Base-by-base conservation (phyloP, 2,797 vertebrate genomes). In the Rallus crepitans region DNA sequence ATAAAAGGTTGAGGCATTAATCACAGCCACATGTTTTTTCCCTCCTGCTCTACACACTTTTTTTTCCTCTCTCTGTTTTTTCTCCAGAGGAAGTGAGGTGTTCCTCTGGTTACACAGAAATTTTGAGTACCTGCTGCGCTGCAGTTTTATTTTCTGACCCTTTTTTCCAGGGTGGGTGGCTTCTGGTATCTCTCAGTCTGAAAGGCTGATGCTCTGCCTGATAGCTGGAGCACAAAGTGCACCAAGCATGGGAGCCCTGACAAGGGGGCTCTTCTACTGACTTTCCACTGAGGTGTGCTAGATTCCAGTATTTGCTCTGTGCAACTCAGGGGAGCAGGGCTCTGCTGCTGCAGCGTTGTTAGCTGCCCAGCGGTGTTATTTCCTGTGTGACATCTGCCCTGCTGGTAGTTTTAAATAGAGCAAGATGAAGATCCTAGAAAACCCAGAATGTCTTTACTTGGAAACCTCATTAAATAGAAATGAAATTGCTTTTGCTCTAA, bases 201-300 rank as follows among this genome's bases (percentile, higher is more conserved):
- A 60, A 61, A 84, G 66, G 80, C 48, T 86, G 25, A 8, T 23
- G 87, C 63, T 57, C 45, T 89, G 60, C 42, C 72, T 11, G 59
- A 23, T 12, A 79, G 83, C 85, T 64, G 78, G 83, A 93, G 86
- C 81, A 79, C 50, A 9, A 27, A 77, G 63, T 23, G 60, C 83
- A 66, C 90, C 86, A 76, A 33, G 68, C 66, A 6, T 20, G 11
- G 83, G 56, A 93, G 88, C 78, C 82, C 69, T 9, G 55, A 37
- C 45, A 79, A 66, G 90, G 86, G 96, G 96, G 81, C 93, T 95
- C 94, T 97, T 94, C 96, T 97, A 3, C 94, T 63, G 95, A 57
- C 87, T 95, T 95, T 97, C 96, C 96, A 96, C 94, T 97, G 95
- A 91, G 96, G 95, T 97, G 96, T 97, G 95, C 96, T 97, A 96